Percentiles rank a stretch among this genome's conserved stretches.
phyloP scores from a whole-genome alignment of 2,888 invertebrate genomes.

The Atrina japonica region DNA sequence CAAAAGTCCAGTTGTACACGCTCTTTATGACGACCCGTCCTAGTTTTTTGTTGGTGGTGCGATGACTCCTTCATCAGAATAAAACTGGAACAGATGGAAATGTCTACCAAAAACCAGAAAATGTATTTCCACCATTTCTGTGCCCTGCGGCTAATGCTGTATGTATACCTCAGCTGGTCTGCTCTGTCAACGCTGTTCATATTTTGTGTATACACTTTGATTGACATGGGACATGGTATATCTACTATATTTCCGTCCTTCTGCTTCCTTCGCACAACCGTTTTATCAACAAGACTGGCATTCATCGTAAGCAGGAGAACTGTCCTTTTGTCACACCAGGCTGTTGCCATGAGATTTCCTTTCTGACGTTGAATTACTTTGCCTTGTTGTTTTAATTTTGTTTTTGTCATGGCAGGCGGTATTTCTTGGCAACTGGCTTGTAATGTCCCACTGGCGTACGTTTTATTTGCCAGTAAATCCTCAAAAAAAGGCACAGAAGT shows the following conservation, averaged over 20 bases:
- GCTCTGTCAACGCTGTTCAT: constrained; percentile 29
- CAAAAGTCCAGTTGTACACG: background rate
- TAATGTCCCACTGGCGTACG: constrained; percentile 6
- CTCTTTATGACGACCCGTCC: background rate
- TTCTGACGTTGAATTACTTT: background rate
- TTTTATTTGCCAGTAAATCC: background rate
- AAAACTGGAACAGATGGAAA: constrained; percentile 6
- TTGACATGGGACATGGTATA: constrained; percentile 13
- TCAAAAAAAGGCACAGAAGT: constrained; percentile 3
- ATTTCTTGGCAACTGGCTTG: background rate
- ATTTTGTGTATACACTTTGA: background rate
- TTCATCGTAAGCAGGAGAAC: constrained; percentile 15
- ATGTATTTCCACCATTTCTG: constrained; percentile 33
- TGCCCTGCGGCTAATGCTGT: constrained; percentile 7
- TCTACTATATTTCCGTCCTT: constrained; percentile 21
- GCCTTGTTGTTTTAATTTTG: constrained; percentile 13
- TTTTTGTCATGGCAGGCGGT: background rate
- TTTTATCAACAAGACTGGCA: background rate
- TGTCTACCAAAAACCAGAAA: constrained; percentile 22
- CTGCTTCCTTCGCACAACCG: constrained; percentile 13
- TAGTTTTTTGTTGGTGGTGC: constrained; percentile 1
- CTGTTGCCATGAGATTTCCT: background rate
- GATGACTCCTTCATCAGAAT: constrained; percentile 30
- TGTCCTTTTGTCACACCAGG: constrained; percentile 13
- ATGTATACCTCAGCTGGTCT: constrained; percentile 18